A percentile compares a stretch with the other conserved stretches of the same genome.
phyloP scores from a whole-genome alignment of 2,113 vertebrate genomes.

The Entelurus aequoreus region DNA sequence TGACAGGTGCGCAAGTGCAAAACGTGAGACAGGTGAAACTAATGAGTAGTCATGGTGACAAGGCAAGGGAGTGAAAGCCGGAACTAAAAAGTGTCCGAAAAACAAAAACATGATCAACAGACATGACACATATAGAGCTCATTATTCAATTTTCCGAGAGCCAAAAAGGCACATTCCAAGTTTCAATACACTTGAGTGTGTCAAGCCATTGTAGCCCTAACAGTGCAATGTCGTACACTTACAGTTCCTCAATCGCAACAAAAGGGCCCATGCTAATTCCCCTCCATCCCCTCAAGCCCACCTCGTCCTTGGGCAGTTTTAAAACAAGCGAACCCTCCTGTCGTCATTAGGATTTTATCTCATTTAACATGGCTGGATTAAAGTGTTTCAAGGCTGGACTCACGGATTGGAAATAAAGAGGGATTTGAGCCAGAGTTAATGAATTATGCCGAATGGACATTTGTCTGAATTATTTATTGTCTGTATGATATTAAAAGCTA shows the following conservation, averaged over 20 bases:
- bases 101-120: too few relatives aligned
- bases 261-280: conserved; percentile 26
- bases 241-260: conserved; percentile 10
- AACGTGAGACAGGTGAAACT: too few relatives aligned
- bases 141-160: too few relatives aligned
- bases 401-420: conserved; percentile 58
- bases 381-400: conserved; percentile 56
- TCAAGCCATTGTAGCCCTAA: too few relatives aligned
- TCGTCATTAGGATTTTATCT: conserved; percentile 63
- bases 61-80: too few relatives aligned
- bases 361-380: conserved; percentile 60
- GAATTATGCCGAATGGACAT: conserved; percentile 63
- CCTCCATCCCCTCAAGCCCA: conserved; percentile 37
- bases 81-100: too few relatives aligned
- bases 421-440: conserved; percentile 58
- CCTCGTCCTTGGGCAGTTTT: conserved; percentile 63
- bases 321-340: conserved; percentile 38
- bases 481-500: conserved; percentile 63
- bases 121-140: too few relatives aligned
- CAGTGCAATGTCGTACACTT: conserved; percentile 35
- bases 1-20: too few relatives aligned
- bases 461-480: conserved; percentile 73
- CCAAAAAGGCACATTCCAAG: too few relatives aligned
- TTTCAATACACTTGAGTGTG: too few relatives aligned
- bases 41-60: too few relatives aligned